Evolutionary conservation across 2,888 invertebrate species (phyloP).

Genomic region (Lepidonotus clava): DNA sequence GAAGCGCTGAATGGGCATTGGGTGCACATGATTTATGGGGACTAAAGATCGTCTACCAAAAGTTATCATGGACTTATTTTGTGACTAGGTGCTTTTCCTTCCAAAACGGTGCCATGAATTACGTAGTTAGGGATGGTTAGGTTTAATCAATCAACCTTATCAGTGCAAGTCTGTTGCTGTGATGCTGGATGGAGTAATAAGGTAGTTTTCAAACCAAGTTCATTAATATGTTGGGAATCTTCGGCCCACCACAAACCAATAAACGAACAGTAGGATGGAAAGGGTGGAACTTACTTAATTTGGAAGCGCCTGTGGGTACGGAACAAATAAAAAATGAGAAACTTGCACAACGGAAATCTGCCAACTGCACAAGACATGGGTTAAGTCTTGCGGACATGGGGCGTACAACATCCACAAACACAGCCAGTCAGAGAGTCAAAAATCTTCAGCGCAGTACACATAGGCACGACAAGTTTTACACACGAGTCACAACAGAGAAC

Average conservation of each 20-base stretch:
- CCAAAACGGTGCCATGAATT: background rate
- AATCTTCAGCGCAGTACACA: background rate
- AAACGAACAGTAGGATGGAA: slow-evolving; percentile 49
- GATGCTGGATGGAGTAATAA: slow-evolving; percentile 27
- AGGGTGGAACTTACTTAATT: slow-evolving; percentile 65
- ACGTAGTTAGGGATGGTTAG: slow-evolving; percentile 6
- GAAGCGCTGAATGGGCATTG: background rate
- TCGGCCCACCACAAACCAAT: slow-evolving; percentile 51
- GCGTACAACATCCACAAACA: background rate
- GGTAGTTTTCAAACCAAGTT: slow-evolving; percentile 30
- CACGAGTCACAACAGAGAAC: no score
- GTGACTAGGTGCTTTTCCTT: background rate
- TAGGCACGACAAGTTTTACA: no score
- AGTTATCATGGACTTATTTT: background rate
- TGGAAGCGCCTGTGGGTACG: slow-evolving; percentile 64
- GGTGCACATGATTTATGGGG: slow-evolving; percentile 29
- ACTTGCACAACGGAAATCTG: slow-evolving; percentile 8
- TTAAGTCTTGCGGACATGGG: background rate
- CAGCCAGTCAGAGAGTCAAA: background rate
- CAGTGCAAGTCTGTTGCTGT: slow-evolving; percentile 33
- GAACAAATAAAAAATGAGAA: slow-evolving; percentile 51
- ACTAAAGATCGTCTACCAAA: background rate
- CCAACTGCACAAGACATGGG: slow-evolving; percentile 3
- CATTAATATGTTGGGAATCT: slow-evolving; percentile 40
- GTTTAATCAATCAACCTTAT: slow-evolving; percentile 15